Base-by-base conservation (phyloP, 2,797 vertebrate genomes). In the Nasua narica region DNA sequence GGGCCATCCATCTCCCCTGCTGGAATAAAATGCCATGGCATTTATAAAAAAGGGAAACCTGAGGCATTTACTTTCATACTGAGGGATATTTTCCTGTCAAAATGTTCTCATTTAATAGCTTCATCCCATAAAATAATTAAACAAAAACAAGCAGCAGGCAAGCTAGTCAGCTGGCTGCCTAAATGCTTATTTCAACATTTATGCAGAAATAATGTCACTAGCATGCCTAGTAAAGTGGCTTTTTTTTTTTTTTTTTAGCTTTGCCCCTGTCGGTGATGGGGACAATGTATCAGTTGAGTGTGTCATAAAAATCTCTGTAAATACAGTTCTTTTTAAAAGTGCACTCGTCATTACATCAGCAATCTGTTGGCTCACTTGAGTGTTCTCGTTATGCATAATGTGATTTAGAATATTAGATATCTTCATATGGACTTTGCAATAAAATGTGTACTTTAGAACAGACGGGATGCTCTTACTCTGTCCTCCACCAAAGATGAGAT, bases 81-180 rank as follows among this genome's bases (percentile, higher is more conserved):
- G 27, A 95, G 16, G 25, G 21, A 72, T 7, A 91, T 74, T 96
- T 72, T 95, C 78, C 35, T 84, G 14, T 87, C 79, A 89, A 94
- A 91, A 82, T 85, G 9, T 93, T 93, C 56, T 81, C 69, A 56
- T 84, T 89, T 97, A 92, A 90, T 60, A 95, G 78, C 19, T 85
- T 96, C 8, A 50, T 70, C 3, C 13, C 58, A 91, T 95, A 50
- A 92, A 91, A 86, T 48, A 84, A 74, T 77, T 84, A 74, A 72
- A 82, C n/a, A 85, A 97, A 95, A 97, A 35, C 4, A 2, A 96
- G 13, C 50, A 92, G 35, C 52, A 92, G 23, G 27, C 3, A 56
- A 95, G 27, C 43, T 94, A 52, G 12, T 76, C 58, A 87, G 32
- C 40, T 97, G 78, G 69, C 25, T 56, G 60, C 37, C 40, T 83